phyloP scores from a whole-genome alignment of 2,113 vertebrate species.

The Mormoops blainvillei region DNA sequence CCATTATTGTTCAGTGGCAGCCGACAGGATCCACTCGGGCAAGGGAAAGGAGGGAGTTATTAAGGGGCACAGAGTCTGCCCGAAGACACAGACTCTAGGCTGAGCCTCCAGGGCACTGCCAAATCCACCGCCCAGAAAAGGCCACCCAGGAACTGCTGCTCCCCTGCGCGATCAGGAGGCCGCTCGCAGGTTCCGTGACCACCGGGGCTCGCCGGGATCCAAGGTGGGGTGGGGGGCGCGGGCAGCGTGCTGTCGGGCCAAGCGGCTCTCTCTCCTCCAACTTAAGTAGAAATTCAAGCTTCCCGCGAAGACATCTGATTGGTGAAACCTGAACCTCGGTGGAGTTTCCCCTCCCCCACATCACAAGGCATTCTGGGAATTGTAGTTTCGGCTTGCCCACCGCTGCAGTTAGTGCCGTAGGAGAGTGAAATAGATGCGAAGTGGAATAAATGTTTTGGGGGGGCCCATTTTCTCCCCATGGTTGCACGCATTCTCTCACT shows the following conservation, averaged over 20 bases:
- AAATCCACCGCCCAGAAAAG: neutral
- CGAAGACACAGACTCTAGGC: neutral
- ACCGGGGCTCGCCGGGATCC: neutral
- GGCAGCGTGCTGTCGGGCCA: too few species aligned
- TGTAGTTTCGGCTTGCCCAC: conserved; percentile 15
- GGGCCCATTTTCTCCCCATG: neutral
- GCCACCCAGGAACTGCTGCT: neutral
- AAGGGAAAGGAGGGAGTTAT: neutral
- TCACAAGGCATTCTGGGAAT: conserved; percentile 45
- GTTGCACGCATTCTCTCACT: neutral
- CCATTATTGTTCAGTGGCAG: neutral
- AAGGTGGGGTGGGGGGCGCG: too few species aligned
- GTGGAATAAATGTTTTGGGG: neutral
- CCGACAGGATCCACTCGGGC: neutral
- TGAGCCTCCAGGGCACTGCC: neutral
- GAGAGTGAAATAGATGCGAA: neutral
- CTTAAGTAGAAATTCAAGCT: conserved; percentile 34
- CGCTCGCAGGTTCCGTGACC: neutral
- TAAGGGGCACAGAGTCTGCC: neutral
- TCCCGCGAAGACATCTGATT: conserved; percentile 38
- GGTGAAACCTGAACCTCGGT: neutral
- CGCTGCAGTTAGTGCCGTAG: rapidly evolving
- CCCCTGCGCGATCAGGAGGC: neutral
- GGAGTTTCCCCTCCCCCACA: rapidly evolving
- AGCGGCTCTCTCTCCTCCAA: rapidly evolving